These are phyloP conservation scores for Calliphora vicina DNA, from an alignment of 1,140 invertebrate species.

Conservation along the genomic window DNA sequence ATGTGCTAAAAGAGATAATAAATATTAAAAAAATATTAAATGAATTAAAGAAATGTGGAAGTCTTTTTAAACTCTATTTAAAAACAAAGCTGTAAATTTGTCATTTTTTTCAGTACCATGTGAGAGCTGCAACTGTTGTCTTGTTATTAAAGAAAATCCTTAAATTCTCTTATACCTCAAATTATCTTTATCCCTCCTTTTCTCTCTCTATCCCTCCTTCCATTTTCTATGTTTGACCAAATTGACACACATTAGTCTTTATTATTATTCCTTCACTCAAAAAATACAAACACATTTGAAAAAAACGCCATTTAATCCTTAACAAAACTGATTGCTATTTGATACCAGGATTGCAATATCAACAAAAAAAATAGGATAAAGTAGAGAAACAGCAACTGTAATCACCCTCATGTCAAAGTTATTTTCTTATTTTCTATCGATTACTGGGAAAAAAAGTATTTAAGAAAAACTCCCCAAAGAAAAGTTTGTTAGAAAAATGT, in stretches of 20 bases:
- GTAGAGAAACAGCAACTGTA: not conserved
- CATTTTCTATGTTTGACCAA: not conserved
- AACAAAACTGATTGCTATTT: not conserved
- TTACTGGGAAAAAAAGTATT: not conserved
- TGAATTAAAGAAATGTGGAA: too few species aligned
- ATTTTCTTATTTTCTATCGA: not conserved
- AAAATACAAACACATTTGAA: not conserved
- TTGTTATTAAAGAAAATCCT: not conserved
- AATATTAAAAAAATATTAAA: too few species aligned
- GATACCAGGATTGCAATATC: not conserved
- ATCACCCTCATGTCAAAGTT: conserved; percentile 6
- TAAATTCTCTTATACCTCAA: too few species aligned
- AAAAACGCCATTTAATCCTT: not conserved
- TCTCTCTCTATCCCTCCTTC: too few species aligned
- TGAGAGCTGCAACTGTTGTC: not conserved
- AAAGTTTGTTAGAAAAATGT: not conserved
- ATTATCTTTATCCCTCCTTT: too few species aligned
- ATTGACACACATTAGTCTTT: not conserved
- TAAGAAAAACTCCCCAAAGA: not conserved
- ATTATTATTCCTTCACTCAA: not conserved
- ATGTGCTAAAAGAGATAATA: too few species aligned
- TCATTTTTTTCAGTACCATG: not conserved
- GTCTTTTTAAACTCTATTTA: too few species aligned
- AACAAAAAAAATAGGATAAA: not conserved
- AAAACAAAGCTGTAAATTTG: not conserved